Evolutionary conservation across 2,888 invertebrate genomes (phyloP).

Genomic region (Campaea margaritaria): DNA sequence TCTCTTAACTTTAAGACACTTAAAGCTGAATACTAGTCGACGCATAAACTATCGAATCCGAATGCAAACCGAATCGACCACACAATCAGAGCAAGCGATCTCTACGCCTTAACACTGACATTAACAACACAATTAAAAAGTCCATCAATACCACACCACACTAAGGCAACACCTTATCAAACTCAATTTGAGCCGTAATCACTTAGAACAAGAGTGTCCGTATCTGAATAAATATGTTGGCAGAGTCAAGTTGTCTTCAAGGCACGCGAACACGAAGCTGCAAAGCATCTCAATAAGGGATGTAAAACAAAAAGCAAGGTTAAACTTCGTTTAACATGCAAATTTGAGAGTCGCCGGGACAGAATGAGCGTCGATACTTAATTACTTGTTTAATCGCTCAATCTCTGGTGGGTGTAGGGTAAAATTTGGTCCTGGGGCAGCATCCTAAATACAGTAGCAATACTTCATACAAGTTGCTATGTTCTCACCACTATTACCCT

Average conservation of each 20-base stretch:
- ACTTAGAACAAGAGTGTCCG: constrained; percentile 41
- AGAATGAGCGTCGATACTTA: constrained; percentile 84
- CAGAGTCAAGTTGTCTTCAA: constrained; percentile 56
- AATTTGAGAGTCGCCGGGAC: constrained; percentile 83
- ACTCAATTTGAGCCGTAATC: constrained; percentile 50
- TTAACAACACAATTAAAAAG: constrained; percentile 84
- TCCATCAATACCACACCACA: constrained; percentile 62
- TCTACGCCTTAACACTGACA: constrained; percentile 83
- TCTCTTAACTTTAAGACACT: constrained; percentile 15
- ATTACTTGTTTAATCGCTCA: constrained; percentile 84
- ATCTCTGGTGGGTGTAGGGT: constrained; percentile 73
- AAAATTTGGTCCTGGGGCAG: constrained; percentile 50
- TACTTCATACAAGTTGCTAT: constrained; percentile 5
- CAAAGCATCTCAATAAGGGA: constrained; percentile 79
- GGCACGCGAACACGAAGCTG: constrained; percentile 65
- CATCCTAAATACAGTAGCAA: constrained; percentile 23
- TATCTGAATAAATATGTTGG: constrained; percentile 30
- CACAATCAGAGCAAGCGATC: constrained; percentile 81
- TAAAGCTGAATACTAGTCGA: constrained; percentile 32
- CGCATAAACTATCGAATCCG: constrained; percentile 55
- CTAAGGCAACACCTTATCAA: constrained; percentile 14
- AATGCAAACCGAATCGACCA: constrained; percentile 67
- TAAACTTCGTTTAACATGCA: constrained; percentile 85
- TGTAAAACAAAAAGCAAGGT: constrained; percentile 78
- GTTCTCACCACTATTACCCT: neutral